Base-by-base conservation (phyloP, 2,797 vertebrate species). In the Tadarida brasiliensis region DNA sequence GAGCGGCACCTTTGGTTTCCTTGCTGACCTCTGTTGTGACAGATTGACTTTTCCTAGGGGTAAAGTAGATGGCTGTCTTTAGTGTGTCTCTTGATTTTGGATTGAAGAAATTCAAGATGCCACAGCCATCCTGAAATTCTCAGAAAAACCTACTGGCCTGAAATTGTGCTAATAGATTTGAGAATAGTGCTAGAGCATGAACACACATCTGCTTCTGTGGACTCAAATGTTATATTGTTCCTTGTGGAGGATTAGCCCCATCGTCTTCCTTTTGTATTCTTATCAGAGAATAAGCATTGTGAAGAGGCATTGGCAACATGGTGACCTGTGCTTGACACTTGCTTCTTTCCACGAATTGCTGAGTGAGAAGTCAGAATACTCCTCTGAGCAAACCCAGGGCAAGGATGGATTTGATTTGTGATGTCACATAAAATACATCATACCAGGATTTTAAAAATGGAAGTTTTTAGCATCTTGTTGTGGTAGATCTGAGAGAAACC, bases 291-390 rank as follows among this genome's bases (percentile, higher is more conserved):
- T 22, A 87, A 35, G 33, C 56, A 78, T 85, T 61, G 65, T 87
- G 35, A 44, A 82, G 71, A 85, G 22, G 24, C 57, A 28, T 68
- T 87, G 81, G 39, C 30, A 71, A 44, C 33, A 26, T 73, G n/a
- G 20, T 15, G 57, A n/a, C 57, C 77, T 39, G 44, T 63, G 56
- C 71, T 78, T 80, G 90, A 56, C 11, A 70, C 86, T 83, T 39
- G 17, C 49, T n/a, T 95, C 54, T 81, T 91, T 87, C 65, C 51
- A 61, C 9, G 9, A 73, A 59, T 12, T 63, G 59, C 63, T 35
- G 68, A 63, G n/a, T 78, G 65, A 90, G 82, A 88, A 81, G 35
- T 84, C 77, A 71, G 73, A 70, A 71, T 65, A 56, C 28, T 78
- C 22, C 90, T 54, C 8, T 84, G 15, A 51, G 71, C 26, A 94